phyloP scores from a whole-genome alignment of 2,888 invertebrate genomes.

The Molorchus minor region DNA sequence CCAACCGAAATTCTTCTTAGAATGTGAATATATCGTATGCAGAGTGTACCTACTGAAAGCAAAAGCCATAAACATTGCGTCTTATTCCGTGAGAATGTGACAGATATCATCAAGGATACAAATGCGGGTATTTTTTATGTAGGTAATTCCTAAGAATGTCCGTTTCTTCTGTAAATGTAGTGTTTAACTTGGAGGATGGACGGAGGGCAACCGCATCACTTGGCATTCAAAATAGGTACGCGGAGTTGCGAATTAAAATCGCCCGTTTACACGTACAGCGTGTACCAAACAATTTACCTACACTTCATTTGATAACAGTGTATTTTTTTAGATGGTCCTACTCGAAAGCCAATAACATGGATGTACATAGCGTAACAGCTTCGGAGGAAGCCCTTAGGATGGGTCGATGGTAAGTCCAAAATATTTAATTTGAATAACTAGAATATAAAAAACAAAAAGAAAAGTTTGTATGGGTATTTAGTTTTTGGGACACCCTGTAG shows the following conservation, averaged over 20 bases:
- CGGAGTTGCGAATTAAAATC: neutral
- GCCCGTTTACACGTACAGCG: neutral
- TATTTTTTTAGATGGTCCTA: too few relatives aligned
- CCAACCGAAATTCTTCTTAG: neutral
- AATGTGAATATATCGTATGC: too few relatives aligned
- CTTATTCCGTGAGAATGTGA: neutral
- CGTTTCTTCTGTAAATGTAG: neutral
- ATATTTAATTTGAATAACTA: too few relatives aligned
- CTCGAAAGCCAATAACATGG: too few relatives aligned
- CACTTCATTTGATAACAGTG: too few relatives aligned
- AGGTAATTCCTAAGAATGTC: neutral
- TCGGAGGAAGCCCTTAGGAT: too few relatives aligned
- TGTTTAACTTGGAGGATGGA: neutral
- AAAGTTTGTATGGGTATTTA: too few relatives aligned
- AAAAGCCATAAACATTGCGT: too few relatives aligned
- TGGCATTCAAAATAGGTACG: constrained; percentile 8
- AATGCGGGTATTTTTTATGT: neutral
- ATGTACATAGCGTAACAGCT: too few relatives aligned
- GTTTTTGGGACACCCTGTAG: neutral
- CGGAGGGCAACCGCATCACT: neutral
- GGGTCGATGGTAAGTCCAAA: too few relatives aligned
- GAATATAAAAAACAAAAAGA: too few relatives aligned
- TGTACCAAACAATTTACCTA: neutral
- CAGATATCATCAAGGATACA: neutral
- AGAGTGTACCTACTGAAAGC: too few relatives aligned